Evolutionary conservation across 2,888 invertebrate species (phyloP).

Genomic region (Microdon myrmicae): DNA sequence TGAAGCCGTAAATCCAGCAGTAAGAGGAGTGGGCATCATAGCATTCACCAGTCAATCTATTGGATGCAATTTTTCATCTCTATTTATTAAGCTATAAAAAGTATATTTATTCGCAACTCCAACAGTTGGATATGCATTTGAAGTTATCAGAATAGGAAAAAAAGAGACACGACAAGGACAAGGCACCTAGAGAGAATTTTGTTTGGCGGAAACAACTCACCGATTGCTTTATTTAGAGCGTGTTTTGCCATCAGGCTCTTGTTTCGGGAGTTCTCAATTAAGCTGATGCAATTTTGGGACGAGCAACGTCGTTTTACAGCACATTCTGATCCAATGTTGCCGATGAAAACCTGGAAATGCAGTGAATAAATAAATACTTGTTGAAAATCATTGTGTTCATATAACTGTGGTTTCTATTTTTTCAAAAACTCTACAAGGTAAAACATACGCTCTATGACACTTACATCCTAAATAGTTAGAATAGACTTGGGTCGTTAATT

Average conservation of each 20-base stretch:
- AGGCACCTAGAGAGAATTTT: constrained; percentile 9
- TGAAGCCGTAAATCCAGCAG: no score
- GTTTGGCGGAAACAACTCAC: constrained; percentile 56
- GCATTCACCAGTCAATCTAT: no score
- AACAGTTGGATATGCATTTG: constrained; percentile 47
- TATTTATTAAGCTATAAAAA: constrained; percentile 35
- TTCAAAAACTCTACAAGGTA: no score
- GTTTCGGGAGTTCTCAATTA: constrained; percentile 83
- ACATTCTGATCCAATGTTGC: constrained; percentile 68
- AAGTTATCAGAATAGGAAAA: constrained; percentile 29
- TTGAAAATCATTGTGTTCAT: no score
- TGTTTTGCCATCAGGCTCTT: constrained; percentile 69
- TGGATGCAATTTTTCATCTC: constrained; percentile 20
- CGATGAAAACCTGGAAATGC: constrained; percentile 64
- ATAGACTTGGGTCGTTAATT: no score
- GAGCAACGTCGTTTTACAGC: constrained; percentile 85
- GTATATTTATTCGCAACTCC: constrained; percentile 33
- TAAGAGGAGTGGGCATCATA: no score
- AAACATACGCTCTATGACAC: no score
- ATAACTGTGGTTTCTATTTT: no score
- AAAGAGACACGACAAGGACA: background rate
- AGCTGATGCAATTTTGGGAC: constrained; percentile 80
- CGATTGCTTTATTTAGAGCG: constrained; percentile 63
- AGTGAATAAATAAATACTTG: constrained; percentile 31
- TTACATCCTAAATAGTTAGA: no score